phyloP scores from a whole-genome alignment of 2,113 vertebrate species.

The Notothenia rossii region DNA sequence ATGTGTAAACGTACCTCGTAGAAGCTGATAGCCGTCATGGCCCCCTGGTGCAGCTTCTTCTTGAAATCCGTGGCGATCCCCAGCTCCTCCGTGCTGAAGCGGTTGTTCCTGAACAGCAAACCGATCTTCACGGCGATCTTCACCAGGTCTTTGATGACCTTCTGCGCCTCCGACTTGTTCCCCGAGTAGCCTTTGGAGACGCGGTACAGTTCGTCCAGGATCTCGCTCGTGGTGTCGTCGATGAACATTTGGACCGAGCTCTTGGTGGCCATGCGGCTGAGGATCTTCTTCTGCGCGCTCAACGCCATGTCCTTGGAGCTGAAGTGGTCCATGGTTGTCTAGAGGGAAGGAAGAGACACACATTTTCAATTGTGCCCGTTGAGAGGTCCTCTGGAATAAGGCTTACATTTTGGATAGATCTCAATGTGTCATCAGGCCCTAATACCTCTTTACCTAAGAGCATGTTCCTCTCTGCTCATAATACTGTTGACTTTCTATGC shows the following conservation, averaged over 20 bases:
- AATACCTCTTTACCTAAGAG: not conserved
- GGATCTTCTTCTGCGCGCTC: slow-evolving; percentile 91
- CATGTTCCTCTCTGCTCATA: slow-evolving; percentile 1
- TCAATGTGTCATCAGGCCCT: not conserved
- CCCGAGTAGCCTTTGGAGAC: slow-evolving; percentile 89
- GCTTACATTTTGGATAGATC: not conserved
- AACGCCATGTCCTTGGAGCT: slow-evolving; percentile 90
- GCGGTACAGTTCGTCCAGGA: slow-evolving; percentile 92
- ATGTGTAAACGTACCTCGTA: slow-evolving; percentile 81
- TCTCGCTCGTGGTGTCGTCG: slow-evolving; percentile 90
- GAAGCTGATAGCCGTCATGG: slow-evolving; percentile 93
- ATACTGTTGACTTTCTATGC: slow-evolving; percentile 18
- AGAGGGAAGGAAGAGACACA: not conserved
- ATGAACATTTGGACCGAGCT: slow-evolving; percentile 91
- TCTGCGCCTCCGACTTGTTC: slow-evolving; percentile 87
- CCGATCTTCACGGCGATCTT: slow-evolving; percentile 92
- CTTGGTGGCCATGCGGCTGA: slow-evolving; percentile 90
- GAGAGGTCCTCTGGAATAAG: not conserved
- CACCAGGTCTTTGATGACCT: slow-evolving; percentile 91
- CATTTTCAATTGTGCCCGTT: not conserved
- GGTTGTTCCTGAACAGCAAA: slow-evolving; percentile 87
- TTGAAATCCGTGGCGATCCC: slow-evolving; percentile 86
- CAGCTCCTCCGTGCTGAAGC: slow-evolving; percentile 86
- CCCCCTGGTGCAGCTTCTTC: slow-evolving; percentile 87
- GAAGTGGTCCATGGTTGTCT: slow-evolving; percentile 87